Evolutionary conservation across 2,797 vertebrate genomes (phyloP).

Genomic region (Varecia variegata): DNA sequence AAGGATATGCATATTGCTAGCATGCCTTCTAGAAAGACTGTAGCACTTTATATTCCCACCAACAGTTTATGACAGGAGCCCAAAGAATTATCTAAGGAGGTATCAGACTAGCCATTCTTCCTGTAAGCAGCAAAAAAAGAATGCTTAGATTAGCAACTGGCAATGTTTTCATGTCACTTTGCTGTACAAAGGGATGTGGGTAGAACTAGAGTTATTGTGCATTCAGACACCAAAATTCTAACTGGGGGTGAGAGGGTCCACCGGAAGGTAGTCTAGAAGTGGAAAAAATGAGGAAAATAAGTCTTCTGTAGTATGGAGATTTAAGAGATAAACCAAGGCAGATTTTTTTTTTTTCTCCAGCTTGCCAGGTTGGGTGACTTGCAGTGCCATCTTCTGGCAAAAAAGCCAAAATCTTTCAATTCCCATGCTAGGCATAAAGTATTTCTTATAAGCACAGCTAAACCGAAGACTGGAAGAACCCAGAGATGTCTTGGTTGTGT

Average conservation of each 20-base stretch:
- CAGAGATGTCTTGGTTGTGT: neutral
- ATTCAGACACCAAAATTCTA: constrained; percentile 38
- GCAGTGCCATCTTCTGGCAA: constrained; percentile 57
- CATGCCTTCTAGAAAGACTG: neutral
- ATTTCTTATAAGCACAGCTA: neutral
- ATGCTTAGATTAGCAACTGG: neutral
- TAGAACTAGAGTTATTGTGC: neutral
- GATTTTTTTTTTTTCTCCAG: neutral
- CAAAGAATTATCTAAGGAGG: constrained; percentile 1
- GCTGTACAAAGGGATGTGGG: neutral
- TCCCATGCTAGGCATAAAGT: neutral
- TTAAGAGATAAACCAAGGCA: neutral
- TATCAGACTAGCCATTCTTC: neutral
- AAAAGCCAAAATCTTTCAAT: neutral
- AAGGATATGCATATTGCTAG: neutral
- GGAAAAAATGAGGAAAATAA: neutral
- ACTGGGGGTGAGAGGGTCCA: neutral
- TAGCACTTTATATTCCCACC: constrained; percentile 8
- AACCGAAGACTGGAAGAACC: neutral
- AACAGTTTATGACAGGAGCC: neutral
- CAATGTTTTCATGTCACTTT: neutral
- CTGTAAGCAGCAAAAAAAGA: neutral
- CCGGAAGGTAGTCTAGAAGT: neutral
- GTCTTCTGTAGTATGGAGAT: neutral
- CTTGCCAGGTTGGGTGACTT: neutral